Evolutionary conservation across 1,140 invertebrate species (phyloP), one percentile per base, ranked within the genome.

Genomic region (Aphaenogaster rudis): DNA sequence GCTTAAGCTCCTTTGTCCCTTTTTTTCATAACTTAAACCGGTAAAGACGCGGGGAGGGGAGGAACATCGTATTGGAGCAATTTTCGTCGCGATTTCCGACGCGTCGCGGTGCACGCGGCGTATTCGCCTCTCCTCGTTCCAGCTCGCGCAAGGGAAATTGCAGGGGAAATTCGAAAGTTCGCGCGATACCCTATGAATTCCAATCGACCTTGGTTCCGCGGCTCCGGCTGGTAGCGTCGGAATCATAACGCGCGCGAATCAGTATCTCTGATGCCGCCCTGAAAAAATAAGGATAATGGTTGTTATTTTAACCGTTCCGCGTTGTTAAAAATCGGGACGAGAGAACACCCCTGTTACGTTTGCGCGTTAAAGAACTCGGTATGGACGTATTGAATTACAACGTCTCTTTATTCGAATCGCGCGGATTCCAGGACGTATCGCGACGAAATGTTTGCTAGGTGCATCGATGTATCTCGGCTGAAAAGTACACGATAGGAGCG

Each of bases 1-100:
- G 57, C 50, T 59, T 8, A 1, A 17, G 8, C 21, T 42, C 2
- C 48, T 50, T 81, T 28, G 33, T 36, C 13, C 36, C n/a, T 28
- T 61, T 67, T 48, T 45, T 57, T 33, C 71, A 36, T 17, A 17
- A 2, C 28, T 21, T 42, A 28, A 21, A 80, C 78, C 33, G 45
- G 50, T 8, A 21, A 78, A 61, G 72, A 42, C 33, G 28, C 13
- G 48, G 64, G 61, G 42, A 48, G 57, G 42, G 21, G 8, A 59
- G 57, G 66, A 11, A n/a, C 71, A 63, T 52, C 57, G 76, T 79
- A 79, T 86, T 61, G 69, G 69, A 84, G 80, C 89, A 94, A 94
- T 94, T 95, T 95, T 93, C 94, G 92, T 92, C 93, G 91, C 92
- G 94, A 94, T 93, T 94, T 94, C 94, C 94, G 91, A 57, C 89